phyloP scores from a whole-genome alignment of 2,888 invertebrate species.

The Leistus spinibarbis region DNA sequence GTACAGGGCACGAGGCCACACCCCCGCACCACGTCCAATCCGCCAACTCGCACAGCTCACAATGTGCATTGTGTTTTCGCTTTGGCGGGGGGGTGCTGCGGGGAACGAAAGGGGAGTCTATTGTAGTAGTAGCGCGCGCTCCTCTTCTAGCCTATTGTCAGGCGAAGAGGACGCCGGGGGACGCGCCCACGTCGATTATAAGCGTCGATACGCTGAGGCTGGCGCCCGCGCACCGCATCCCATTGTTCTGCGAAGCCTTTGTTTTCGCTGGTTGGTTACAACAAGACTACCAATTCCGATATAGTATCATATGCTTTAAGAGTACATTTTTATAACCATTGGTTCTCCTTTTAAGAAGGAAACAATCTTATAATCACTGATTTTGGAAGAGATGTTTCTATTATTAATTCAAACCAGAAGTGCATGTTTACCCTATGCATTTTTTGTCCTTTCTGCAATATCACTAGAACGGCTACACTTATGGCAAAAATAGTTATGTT shows the following conservation, averaged over 20 bases:
- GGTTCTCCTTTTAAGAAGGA: too few species aligned
- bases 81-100: background rate
- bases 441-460: too few species aligned
- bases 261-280: background rate
- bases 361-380: too few species aligned
- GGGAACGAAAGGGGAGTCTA: background rate
- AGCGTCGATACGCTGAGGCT: background rate
- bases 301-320: too few species aligned
- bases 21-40: background rate
- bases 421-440: too few species aligned
- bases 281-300: too few species aligned
- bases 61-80: slow-evolving; percentile 11
- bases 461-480: too few species aligned
- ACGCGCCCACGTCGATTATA: slow-evolving; percentile 1
- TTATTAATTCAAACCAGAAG: too few species aligned
- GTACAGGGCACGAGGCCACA: background rate
- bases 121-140: slow-evolving; percentile 2
- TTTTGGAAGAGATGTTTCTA: too few species aligned
- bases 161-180: too few species aligned
- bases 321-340: too few species aligned
- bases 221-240: background rate
- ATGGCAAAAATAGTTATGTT: too few species aligned
- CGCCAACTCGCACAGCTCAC: background rate
- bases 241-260: background rate
- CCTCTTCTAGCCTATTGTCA: background rate